Evolutionary conservation across 2,797 vertebrate genomes (phyloP), one percentile per base, ranked within the genome.

Genomic region (Tapirus indicus): DNA sequence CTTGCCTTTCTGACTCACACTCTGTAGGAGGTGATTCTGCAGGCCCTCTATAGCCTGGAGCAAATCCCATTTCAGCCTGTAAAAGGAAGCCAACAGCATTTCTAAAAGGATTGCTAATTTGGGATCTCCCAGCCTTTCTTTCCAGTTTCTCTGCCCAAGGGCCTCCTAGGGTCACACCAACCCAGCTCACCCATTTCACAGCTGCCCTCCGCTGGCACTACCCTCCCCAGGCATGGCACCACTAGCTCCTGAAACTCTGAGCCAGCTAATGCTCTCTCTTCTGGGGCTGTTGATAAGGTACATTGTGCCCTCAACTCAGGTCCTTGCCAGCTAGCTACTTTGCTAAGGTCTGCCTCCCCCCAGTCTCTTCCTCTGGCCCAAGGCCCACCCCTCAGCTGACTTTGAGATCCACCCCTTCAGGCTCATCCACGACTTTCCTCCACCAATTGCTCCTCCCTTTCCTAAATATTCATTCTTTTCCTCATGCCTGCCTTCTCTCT

Each of bases 401-500:
- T n/a, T 32, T 52, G 20, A 97, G 62, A 91, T 54, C 16, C 20
- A 93, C 13, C 17, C 38, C 79, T 71, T 44, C 12, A 20, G 71
- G 8, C 27, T 94, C 35, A 56, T 5, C 23, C n/a, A 89, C 77
- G 49, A 83, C 71, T 27, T 71, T 78, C 27, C 52, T 90, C 69
- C 52, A 74, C 60, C 56, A 69, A 74, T 7, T 54, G 20, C 17
- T 89, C 32, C 64, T 84, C 29, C 66, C 91, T 44, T 88, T 88
- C 54, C 44, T 78, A 82, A 91, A 79, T 78, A 94, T n/a, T 69
- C 66, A 56, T 66, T 77, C 38, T 74, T 66, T 94, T 88, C 64
- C 23, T 94, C 78, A 49, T 54, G 74, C 41, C 86, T 83, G 86
- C 64, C 60, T 79, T 96, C 79, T 94, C 64, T 21, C 17, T 95